Evolutionary conservation across 2,888 invertebrate species (phyloP), one percentile per base, ranked within the genome.

Genomic region (Adelphocoris suturalis): DNA sequence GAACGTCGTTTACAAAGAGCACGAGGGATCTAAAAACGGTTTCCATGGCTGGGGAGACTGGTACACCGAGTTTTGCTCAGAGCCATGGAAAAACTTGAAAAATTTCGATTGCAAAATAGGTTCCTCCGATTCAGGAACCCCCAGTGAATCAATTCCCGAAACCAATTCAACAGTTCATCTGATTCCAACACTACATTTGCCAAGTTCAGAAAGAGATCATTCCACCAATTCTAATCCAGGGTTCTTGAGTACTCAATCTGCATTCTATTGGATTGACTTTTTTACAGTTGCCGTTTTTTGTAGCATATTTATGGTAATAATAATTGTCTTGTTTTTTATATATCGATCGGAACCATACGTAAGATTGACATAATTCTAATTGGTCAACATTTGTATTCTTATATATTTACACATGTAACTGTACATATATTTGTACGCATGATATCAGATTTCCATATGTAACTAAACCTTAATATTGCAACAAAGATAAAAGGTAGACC

Each of bases 11-110:
- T 68, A 86, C 47, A 75, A 68, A 14, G 27, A 37, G 37, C 86
- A 86, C 27, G 37, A 37, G 4, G 86, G 76, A 3, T 48, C 23
- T 14, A 0, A 57, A 7, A 61, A 23, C 19, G 86, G 86, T 7
- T 86, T 86, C 68, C 37, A 86, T 7, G 86, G 86, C 13, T 86
- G 86, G 86, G 86, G 86, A 13, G 86, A 68, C 86, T 68, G 61
- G 86, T 86, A 86, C 46, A 68, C 86, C 28, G n/a, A n/a, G 16
- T 28, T 7, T n/a, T 86, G 86, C 57, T 46, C 16, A 9, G 2
- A 86, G 14, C 86, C 86, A n/a, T 86, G 68, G 57, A 12, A 27
- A 14, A 12, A 37, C 19, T 52, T 86, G 28, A 13, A 37, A 27
- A 23, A 86, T 14, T 68, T 37, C 46, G 68, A 86, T 0, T 86